These are phyloP conservation scores for Alfaro cultratus DNA, from an alignment of 2,797 vertebrate species.

Conservation along the genomic window DNA sequence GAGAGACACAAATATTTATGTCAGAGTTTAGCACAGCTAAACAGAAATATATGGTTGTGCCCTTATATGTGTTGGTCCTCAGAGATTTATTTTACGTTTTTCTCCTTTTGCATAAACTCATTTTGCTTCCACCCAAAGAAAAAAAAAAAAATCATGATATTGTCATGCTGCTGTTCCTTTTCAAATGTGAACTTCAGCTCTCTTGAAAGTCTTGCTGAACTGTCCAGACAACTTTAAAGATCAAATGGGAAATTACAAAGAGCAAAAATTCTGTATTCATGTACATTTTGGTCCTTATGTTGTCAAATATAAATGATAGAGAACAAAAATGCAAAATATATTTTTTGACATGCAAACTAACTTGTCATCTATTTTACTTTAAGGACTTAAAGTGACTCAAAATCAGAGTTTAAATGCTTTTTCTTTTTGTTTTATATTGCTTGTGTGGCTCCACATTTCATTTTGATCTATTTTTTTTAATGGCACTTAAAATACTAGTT, in stretches of 20 bases:
- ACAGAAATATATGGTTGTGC: neutral
- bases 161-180: neutral
- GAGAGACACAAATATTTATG: neutral
- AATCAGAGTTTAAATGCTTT: neutral
- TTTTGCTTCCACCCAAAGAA: neutral
- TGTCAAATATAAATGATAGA: neutral
- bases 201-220: neutral
- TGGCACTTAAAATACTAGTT: neutral
- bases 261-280: neutral
- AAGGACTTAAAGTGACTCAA: neutral
- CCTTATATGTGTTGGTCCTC: neutral
- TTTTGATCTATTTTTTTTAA: neutral
- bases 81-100: neutral
- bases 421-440: neutral
- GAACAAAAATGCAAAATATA: neutral
- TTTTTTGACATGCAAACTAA: neutral
- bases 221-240: neutral
- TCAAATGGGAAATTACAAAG: neutral
- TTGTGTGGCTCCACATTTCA: neutral
- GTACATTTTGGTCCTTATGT: neutral
- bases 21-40: neutral
- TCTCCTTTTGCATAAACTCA: neutral
- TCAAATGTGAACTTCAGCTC: neutral
- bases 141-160: neutral
- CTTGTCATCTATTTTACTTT: neutral